Evolutionary conservation across 2,888 invertebrate genomes (phyloP), one percentile per base, ranked within the genome.

Genomic region (Synergus umbraculus): DNA sequence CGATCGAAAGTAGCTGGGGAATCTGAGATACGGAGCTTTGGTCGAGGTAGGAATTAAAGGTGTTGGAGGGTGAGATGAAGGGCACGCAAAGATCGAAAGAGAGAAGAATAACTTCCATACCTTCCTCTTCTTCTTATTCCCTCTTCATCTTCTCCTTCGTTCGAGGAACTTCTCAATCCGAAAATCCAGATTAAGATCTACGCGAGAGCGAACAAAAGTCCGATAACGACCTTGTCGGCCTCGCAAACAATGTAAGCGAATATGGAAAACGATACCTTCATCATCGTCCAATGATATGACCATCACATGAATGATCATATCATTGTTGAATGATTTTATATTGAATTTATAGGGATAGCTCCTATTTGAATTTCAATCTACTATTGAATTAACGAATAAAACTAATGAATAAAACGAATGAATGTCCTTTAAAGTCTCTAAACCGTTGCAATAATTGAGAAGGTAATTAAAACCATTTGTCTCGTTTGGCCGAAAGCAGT

Each of bases 1-100:
- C 76, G 60, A 78, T 67, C 79, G 78, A 67, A 76, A 80, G 85
- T 22, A 29, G 46, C 46, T 67, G 46, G 22, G 5, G 67, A 49
- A 13, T 12, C n/a, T 44, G 66, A 12, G 18, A 18, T 4, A 37
- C n/a, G n/a, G 9, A 15, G 60, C 22, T 12, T 60, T 18, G 22
- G 60, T 22, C 22, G 60, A 10, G 22, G 60, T 22, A 18, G 18
- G 4, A 12, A 60, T 60, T 60, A 60, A 58, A 18, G 58, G 58
- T 18, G 18, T 58, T 8, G 4, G 18, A 12, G 22, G 22, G 22
- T 7, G 9, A 58, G 18, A 22, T 10, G 22, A 60, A 22, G 60
- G 60, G 60, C 60, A 22, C 22, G 60, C 60, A 60, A 22, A 22
- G 60, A 22, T 29, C 29, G 29, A 29, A 29, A 29, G 29, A 29